phyloP scores from a whole-genome alignment of 2,797 vertebrate species.

The Phoeniculus purpureus region DNA sequence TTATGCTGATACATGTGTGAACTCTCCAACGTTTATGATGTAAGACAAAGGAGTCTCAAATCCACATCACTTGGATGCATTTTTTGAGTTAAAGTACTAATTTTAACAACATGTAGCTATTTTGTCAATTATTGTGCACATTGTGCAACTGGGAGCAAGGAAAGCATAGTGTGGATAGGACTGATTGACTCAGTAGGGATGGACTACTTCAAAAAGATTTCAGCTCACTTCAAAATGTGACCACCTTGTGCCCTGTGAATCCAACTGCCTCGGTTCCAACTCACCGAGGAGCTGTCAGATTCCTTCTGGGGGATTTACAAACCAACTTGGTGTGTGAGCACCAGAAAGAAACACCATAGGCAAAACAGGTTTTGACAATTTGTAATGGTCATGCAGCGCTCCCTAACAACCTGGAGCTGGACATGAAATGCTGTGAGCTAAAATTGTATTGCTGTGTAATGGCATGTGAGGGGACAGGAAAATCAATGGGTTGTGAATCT shows the following conservation, averaged over 20 bases:
- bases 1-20: background rate
- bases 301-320: background rate
- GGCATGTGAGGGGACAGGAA: background rate
- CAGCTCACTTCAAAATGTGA: background rate
- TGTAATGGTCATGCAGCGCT: background rate
- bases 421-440: background rate
- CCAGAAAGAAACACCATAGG: background rate
- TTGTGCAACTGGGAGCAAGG: background rate
- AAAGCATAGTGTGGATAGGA: background rate
- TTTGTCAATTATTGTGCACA: background rate
- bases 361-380: background rate
- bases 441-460: background rate
- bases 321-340: background rate
- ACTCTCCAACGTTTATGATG: background rate
- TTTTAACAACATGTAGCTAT: background rate
- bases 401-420: background rate
- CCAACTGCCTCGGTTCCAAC: background rate
- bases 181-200: background rate
- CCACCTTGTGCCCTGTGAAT: background rate
- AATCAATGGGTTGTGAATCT: background rate
- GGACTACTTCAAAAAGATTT: background rate
- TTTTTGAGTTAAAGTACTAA: background rate
- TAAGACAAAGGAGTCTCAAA: background rate
- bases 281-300: accelerated
- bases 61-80: background rate